These are phyloP conservation scores for Standfussiana lucernea DNA, from an alignment of 2,888 invertebrate genomes.

Conservation along the genomic window DNA sequence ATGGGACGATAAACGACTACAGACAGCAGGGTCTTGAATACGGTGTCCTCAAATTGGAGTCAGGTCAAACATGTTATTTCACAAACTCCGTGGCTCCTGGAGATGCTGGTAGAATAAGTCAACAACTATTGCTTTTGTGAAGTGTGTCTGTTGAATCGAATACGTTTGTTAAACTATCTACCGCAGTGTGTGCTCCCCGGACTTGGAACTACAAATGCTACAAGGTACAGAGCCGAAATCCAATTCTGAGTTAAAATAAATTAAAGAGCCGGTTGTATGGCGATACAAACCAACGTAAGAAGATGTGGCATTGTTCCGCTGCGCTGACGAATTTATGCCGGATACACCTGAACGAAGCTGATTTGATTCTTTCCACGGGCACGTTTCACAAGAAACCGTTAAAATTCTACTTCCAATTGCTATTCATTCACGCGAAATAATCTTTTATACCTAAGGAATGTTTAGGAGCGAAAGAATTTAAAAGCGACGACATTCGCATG, in stretches of 20 bases:
- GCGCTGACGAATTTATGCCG: conserved; percentile 52
- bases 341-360: conserved; percentile 52
- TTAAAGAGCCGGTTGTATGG: conserved; percentile 31
- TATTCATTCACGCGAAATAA: conserved; percentile 69
- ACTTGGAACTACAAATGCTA: conserved; percentile 40
- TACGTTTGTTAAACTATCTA: conserved; percentile 54
- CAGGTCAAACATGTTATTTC: conserved; percentile 53
- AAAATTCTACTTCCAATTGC: conserved; percentile 68
- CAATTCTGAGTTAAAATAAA: conserved; percentile 54
- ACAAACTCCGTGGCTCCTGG: conserved; percentile 28
- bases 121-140: conserved; percentile 51
- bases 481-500: conserved; percentile 66
- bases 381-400: conserved; percentile 57
- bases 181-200: conserved; percentile 42
- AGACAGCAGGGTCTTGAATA: conserved; percentile 47
- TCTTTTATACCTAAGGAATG: conserved; percentile 71
- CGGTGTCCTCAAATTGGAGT: conserved; percentile 40
- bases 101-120: conserved; percentile 49
- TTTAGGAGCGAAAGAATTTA: conserved; percentile 65
- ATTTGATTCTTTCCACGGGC: conserved; percentile 51
- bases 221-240: conserved; percentile 32
- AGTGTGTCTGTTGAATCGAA: conserved; percentile 50
- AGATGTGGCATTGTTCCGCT: conserved; percentile 39
- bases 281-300: conserved; percentile 43
- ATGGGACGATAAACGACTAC: conserved; percentile 35